Conservation (phyloP, 92 coral and sea anemone genomes). For the Zoanthus sociatus region DNA sequence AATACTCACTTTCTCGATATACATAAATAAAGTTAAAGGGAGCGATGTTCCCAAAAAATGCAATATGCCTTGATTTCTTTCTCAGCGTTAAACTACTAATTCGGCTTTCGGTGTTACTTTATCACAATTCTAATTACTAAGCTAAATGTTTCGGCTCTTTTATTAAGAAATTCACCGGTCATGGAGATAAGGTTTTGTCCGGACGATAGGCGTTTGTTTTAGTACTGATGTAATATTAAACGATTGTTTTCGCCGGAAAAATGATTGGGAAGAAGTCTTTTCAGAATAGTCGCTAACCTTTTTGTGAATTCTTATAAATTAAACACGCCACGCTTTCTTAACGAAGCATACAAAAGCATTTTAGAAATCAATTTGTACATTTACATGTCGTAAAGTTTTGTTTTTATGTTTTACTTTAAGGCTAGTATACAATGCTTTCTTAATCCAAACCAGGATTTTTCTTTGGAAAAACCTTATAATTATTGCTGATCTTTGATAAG, state of each 20-base stretch:
- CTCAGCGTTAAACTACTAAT: neutral
- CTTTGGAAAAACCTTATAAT: neutral
- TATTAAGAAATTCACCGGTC: neutral
- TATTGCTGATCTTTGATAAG: neutral
- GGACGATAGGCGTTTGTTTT: constrained; percentile 9
- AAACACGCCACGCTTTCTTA: neutral
- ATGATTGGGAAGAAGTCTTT: neutral
- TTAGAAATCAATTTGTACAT: neutral
- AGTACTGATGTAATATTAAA: neutral
- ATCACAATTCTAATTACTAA: neutral
- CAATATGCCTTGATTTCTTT: neutral
- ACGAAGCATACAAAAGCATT: neutral
- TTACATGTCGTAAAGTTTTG: neutral
- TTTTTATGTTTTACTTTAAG: neutral
- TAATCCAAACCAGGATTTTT: neutral
- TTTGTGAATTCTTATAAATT: neutral
- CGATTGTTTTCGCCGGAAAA: neutral
- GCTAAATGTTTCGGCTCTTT: neutral
- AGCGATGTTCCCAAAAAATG: neutral
- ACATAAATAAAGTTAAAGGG: neutral
- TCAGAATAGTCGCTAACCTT: neutral
- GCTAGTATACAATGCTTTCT: neutral
- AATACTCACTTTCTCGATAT: too few species aligned
- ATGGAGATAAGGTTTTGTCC: constrained; percentile 19
- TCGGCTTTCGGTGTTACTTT: neutral